A percentile compares a stretch with the other conserved stretches of the same genome.
phyloP scores from a whole-genome alignment of 2,888 invertebrate species.

The Drosophila quinaria region DNA sequence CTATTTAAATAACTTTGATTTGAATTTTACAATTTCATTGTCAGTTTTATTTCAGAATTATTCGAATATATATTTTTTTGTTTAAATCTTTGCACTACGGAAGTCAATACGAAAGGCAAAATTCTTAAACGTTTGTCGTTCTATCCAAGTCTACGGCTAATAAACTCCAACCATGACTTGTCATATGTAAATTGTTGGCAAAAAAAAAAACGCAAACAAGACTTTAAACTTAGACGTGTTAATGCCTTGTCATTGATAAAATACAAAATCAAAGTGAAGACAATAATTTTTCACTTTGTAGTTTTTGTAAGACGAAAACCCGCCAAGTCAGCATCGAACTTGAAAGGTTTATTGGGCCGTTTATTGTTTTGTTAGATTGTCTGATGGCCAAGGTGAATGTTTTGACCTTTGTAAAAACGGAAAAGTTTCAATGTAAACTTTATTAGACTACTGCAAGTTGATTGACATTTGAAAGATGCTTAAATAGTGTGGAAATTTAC shows the following conservation, averaged over 20 bases:
- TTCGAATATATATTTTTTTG: slow-evolving; percentile 9
- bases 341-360: slow-evolving; percentile 51
- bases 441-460: slow-evolving; percentile 34
- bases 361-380: slow-evolving; percentile 21
- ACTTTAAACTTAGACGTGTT: slow-evolving; percentile 12
- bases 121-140: slow-evolving; percentile 21
- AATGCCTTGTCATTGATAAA: slow-evolving; percentile 50
- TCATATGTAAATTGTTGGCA: slow-evolving; percentile 53
- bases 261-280: slow-evolving; percentile 22
- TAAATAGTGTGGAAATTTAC: slow-evolving; percentile 1
- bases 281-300: slow-evolving; percentile 37
- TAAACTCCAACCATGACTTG: slow-evolving; percentile 52
- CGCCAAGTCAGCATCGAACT: slow-evolving; percentile 65
- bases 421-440: slow-evolving; percentile 38
- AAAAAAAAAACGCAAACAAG: slow-evolving; percentile 13
- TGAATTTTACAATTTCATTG: slow-evolving; percentile 29
- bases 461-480: slow-evolving; percentile 22
- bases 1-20: slow-evolving; percentile 5
- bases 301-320: slow-evolving; percentile 48
- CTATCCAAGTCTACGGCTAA: slow-evolving; percentile 39
- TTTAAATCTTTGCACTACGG: slow-evolving; percentile 33
- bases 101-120: slow-evolving; percentile 29
- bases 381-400: slow-evolving; percentile 76
- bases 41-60: slow-evolving; percentile 13
- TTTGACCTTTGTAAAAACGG: slow-evolving; percentile 69